Percentiles rank a stretch among this genome's conserved stretches.
Conservation (phyloP, 2,888 invertebrate genomes). For the Philereme vetulata region DNA sequence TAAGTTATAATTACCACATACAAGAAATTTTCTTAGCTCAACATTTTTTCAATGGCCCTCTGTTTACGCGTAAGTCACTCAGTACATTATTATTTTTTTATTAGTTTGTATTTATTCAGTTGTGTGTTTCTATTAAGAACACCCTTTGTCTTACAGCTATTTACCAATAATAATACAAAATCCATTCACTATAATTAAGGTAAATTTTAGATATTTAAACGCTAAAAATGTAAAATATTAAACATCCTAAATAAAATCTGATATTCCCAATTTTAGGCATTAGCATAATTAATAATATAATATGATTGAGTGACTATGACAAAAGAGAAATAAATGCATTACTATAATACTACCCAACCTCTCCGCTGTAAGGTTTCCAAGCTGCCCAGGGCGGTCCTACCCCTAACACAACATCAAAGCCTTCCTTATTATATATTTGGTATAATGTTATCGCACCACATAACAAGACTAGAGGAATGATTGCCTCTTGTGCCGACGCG, state of each 20-base stretch:
- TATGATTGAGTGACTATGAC: slow-evolving; percentile 82
- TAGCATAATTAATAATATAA: slow-evolving; percentile 81
- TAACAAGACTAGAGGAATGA: slow-evolving; percentile 82
- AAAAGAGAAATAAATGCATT: slow-evolving; percentile 82
- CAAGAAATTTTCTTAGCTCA: slow-evolving; percentile 82
- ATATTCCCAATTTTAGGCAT: slow-evolving; percentile 83
- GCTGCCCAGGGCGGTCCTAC: slow-evolving; percentile 75
- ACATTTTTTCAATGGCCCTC: slow-evolving; percentile 83
- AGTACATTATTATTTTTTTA: slow-evolving; percentile 73
- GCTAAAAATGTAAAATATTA: slow-evolving; percentile 83
- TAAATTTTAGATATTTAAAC: slow-evolving; percentile 84
- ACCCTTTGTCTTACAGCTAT: slow-evolving; percentile 81
- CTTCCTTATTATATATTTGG: slow-evolving; percentile 81
- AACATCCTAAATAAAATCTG: slow-evolving; percentile 84
- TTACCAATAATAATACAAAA: slow-evolving; percentile 83
- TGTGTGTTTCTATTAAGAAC: slow-evolving; percentile 78
- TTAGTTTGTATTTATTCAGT: slow-evolving; percentile 78
- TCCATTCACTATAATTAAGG: slow-evolving; percentile 83
- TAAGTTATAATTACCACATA: slow-evolving; percentile 80
- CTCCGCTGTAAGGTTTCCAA: slow-evolving; percentile 72
- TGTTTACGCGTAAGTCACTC: slow-evolving; percentile 84
- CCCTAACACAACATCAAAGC: slow-evolving; percentile 74
- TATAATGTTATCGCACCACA: slow-evolving; percentile 81
- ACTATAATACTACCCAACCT: slow-evolving; percentile 80
- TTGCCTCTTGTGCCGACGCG: slow-evolving; percentile 75